Base-by-base conservation (phyloP, 2,797 vertebrate species). In the Crenichthys baileyi region DNA sequence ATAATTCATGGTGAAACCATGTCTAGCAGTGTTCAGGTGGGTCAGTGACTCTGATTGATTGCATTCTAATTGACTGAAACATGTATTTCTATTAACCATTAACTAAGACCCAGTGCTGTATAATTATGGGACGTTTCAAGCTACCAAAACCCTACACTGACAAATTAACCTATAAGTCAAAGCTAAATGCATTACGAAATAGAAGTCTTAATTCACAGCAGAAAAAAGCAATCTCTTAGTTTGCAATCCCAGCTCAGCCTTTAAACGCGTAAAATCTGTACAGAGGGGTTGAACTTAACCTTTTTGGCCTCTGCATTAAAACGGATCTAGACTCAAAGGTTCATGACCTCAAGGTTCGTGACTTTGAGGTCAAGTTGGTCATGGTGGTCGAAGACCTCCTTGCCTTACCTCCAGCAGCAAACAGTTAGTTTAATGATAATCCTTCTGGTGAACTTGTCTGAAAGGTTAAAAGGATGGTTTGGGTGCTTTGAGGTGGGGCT, bases 241-340 rank as follows among this genome's bases (percentile, higher is more conserved):
- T 31, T 60, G 24, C 31, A 68, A 51, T 76, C 73, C 70, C 36
- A 36, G 26, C 24, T 77, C 63, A 85, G 70, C 65, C 31, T 76
- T 58, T 41, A 51, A 81, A 78, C 44, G 41, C 16, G 24, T 81
- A 51, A 83, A 76, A 76, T 71, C 76, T 74, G 24, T 72, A 76
- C 50, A 58, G 75, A 70, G 75, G 78, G 55, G 70, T 77, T 74
- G 29, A 77, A 77, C 12, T 71, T 83, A 83, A 79, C 65, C 70
- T 68, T 48, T n/a, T 39, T 44, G 70, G 46, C 63, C 73, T 83
- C 46, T 51, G 72, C 55, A 65, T 86, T 81, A 83, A 76, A 86
- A 78, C 22, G 7, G 76, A 81, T 83, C 84, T 76, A n/a, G 61
- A 70, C 15, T 46, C 61, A 76, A 76, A 63, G n/a, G 76, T 79